Evolutionary conservation across 2,113 vertebrate species (phyloP).

Genomic region (Pomatorhinus ruficollis): DNA sequence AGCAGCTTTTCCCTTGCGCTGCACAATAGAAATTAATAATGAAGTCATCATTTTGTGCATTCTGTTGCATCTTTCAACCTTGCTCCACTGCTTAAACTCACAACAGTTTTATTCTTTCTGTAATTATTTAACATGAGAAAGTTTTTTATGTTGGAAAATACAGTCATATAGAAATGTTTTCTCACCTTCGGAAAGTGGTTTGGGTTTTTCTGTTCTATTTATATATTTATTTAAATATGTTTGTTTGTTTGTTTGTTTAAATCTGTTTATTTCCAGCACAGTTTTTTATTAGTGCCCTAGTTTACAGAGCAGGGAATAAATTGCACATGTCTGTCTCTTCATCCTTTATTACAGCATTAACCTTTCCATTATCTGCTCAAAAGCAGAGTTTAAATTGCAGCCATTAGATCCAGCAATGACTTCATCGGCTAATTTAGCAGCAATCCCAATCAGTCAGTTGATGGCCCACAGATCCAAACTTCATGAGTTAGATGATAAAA

Average conservation of each 20-base stretch:
- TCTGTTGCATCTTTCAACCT: not conserved
- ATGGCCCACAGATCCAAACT: not conserved
- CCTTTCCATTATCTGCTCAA: not conserved
- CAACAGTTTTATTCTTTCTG: not conserved
- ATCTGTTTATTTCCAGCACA: not conserved
- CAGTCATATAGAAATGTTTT: not conserved
- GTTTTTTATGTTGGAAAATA: not conserved
- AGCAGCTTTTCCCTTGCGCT: not conserved
- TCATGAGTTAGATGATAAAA: not conserved
- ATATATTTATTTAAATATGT: not conserved
- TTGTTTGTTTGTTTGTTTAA: not conserved
- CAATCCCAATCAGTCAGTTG: not conserved
- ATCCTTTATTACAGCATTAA: not conserved
- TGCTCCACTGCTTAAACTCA: not conserved
- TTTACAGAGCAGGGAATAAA: not conserved
- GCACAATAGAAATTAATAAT: not conserved
- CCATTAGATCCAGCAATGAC: not conserved
- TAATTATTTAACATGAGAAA: not conserved
- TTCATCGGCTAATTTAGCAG: not conserved
- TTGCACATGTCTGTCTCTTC: not conserved
- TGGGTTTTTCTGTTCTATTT: accelerated
- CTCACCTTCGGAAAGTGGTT: not conserved
- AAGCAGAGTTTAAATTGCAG: not conserved
- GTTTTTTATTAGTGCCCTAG: not conserved
- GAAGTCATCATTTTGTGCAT: not conserved